Evolutionary conservation across 2,888 invertebrate species (phyloP), one percentile per base, ranked within the genome.

Genomic region (Poecilobothrus nobilitatus): DNA sequence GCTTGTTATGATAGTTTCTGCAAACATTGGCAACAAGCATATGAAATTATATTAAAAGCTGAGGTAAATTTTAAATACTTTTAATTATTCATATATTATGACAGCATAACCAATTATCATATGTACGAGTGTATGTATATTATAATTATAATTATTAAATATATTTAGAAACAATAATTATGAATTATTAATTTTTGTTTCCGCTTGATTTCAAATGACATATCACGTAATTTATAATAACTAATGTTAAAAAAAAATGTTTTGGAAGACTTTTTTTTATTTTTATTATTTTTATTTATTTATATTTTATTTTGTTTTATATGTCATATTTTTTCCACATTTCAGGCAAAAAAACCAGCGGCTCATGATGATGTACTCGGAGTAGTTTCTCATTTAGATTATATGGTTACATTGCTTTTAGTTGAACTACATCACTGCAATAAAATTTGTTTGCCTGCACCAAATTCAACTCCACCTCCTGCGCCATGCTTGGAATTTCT

Each of bases 1-100:
- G 95, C 95, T 9, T 95, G 95, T 81, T 93, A 92, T 78, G 94
- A 92, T 80, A 95, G 95, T 76, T 95, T 95, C 83, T 90, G 91
- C 79, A 92, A 92, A 79, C 96, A 96, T 80, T 96, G 96, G 95
- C 92, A 94, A 77, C 95, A 96, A 80, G 92, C 92, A 2, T 84
- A 88, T 76, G 92, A 93, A 73, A 93, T 95, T 70, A 93, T 95
- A 75, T 83, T 86, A 73, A 86, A 89, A 74, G 89, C 89, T 63
- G 87, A 89, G 70, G 75, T 75, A 73, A 73, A 72, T 72, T 18
- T 53, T 53, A 37, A 5, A 27, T 27, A 27, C n/a, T 27, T 66
- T 68, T 62, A 67, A 66, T 63, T 65, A 44, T 67, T 67, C 67
- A 66, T 68, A 68, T 37, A 70, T 66, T 64, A 67, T 68, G 9